Conservation (phyloP, 1,140 invertebrate species). For the Lerema accius region DNA sequence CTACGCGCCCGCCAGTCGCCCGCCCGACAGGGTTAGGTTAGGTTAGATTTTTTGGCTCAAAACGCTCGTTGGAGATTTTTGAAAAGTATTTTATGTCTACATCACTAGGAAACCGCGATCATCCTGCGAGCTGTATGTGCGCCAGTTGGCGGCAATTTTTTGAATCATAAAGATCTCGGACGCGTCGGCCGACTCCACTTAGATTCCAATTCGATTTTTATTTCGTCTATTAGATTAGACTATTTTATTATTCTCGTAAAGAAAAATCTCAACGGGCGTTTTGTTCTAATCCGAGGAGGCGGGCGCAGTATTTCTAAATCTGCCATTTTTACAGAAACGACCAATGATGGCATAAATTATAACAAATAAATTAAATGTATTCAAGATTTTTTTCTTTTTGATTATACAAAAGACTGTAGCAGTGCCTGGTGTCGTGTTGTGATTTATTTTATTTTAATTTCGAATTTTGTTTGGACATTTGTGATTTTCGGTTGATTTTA, state of each 20-base stretch:
- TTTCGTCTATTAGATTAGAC: conserved; percentile 41
- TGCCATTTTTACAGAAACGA: conserved; percentile 55
- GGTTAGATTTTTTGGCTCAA: conserved; percentile 82
- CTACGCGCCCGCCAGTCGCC: conserved; percentile 80
- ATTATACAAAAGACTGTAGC: conserved; percentile 62
- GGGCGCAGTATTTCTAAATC: conserved; percentile 54
- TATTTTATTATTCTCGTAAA: conserved; percentile 40
- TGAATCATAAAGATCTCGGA: conserved; percentile 65
- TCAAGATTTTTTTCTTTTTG: conserved; percentile 63
- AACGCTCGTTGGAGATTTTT: conserved; percentile 77
- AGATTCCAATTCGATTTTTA: conserved; percentile 69
- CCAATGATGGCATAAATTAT: conserved; percentile 62
- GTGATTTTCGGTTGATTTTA: conserved; percentile 66
- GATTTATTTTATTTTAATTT: conserved; percentile 59
- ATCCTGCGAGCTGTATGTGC: conserved; percentile 61
- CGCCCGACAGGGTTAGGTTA: conserved; percentile 81
- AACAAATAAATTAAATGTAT: conserved; percentile 52
- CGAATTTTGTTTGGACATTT: conserved; percentile 70
- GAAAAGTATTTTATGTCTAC: conserved; percentile 70
- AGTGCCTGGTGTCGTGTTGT: conserved; percentile 79
- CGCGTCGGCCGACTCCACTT: conserved; percentile 52
- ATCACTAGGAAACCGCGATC: conserved; percentile 65
- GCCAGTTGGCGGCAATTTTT: conserved; percentile 74
- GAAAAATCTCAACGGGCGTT: conserved; percentile 56
- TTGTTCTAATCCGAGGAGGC: conserved; percentile 51